Base-by-base conservation (phyloP, 2,888 invertebrate species). In the Drosophila gaucha region DNA sequence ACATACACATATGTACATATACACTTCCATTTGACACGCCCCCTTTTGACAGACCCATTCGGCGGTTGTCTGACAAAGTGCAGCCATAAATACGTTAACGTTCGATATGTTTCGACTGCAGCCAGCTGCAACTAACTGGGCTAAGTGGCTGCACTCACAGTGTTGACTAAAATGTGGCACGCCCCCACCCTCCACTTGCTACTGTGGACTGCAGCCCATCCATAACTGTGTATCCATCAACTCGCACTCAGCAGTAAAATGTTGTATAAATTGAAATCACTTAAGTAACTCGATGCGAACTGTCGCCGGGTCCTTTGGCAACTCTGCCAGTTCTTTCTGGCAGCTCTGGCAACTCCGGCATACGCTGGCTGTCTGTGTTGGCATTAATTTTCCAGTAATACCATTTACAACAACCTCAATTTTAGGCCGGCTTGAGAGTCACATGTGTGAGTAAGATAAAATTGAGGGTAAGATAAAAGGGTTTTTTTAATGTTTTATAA, bases 21-120 rank as follows among this genome's bases (percentile, higher is more conserved):
- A 43, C 12, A n/a, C 31, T 35, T 12, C 16, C 44, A 41, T n/a
- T 28, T 47, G 47, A 6, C 59, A 49, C 62, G 33, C 39, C 39
- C 39, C 18, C 39, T 35, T 54, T 41, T n/a, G 44, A 43, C 49
- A 59, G 41, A 41, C 47, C 64, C 77, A 79, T 66, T 76, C 69
- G 67, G 67, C 41, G 43, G 67, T 69, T 85, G 80, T 82, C 77
- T 65, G 67, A 66, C 66, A 70, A 71, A 83, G 84, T 86, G 80
- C 67, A 80, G 72, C 64, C 85, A 82, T 86, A 85, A 85, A 86
- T 82, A 80, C 78, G 78, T 78, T 85, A 85, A 49, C 65, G 82
- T 86, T 85, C 86, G 78, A 85, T 84, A 73, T 68, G 69, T 78
- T 78, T 57, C 50, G 57, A 31, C 59, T 26, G 46, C 58, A 58